A percentile compares a stretch with the other conserved stretches of the same genome.
phyloP scores from a whole-genome alignment of 2,113 vertebrate genomes.

The Okapia johnstoni region DNA sequence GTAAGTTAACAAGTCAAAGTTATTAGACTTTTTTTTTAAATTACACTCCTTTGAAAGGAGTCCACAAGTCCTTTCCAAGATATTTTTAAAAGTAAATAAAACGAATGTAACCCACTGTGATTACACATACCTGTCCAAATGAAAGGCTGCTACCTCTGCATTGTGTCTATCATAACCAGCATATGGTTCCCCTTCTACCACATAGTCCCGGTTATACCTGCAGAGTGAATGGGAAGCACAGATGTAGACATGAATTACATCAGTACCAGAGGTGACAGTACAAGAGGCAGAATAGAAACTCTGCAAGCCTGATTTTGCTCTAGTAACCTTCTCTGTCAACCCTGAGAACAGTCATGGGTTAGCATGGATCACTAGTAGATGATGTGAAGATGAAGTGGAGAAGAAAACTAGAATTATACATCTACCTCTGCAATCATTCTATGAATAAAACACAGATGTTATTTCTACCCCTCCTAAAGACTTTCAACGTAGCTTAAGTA shows the following conservation, averaged over 20 bases:
- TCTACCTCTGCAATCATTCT: background rate
- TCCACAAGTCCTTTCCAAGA: background rate
- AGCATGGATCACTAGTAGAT: background rate
- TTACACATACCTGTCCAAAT: conserved; percentile 92
- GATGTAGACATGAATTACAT: background rate
- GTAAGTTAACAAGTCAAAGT: background rate
- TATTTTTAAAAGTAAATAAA: background rate
- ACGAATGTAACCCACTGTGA: background rate
- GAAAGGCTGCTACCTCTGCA: conserved; percentile 97
- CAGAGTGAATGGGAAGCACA: conserved; percentile 34
- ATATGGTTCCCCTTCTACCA: conserved; percentile 96
- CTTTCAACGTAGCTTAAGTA: background rate
- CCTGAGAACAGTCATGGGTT: background rate
- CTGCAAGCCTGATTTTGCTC: background rate
- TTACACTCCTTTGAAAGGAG: background rate
- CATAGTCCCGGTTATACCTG: conserved; percentile 93
- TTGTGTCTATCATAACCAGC: conserved; percentile 98
- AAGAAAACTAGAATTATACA: background rate
- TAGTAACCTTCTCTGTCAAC: background rate
- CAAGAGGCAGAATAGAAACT: background rate
- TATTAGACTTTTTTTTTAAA: background rate
- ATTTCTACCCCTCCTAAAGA: background rate
- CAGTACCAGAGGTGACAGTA: background rate
- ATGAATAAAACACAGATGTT: background rate
- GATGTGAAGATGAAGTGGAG: background rate